phyloP scores from a whole-genome alignment of 2,888 invertebrate genomes.

The Lissonota sp. region DNA sequence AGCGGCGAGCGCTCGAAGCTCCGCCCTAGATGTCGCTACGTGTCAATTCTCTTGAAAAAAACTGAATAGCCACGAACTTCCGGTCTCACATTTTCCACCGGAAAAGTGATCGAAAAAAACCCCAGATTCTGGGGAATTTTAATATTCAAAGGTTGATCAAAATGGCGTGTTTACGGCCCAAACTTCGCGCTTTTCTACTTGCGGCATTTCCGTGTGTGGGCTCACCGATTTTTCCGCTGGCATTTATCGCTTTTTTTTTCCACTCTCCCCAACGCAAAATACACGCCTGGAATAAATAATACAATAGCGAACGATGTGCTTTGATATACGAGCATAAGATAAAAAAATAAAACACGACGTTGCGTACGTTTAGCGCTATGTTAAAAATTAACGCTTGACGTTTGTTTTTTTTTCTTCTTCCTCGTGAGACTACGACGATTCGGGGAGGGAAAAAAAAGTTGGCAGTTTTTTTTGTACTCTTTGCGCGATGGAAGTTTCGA shows the following conservation, averaged over 20 bases:
- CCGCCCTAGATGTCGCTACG: not conserved
- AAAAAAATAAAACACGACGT: not conserved
- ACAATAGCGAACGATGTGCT: not conserved
- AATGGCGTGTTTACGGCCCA: slow-evolving; percentile 43
- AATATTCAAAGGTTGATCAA: not conserved
- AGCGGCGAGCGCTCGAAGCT: not conserved
- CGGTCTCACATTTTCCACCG: not conserved
- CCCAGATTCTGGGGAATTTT: not conserved
- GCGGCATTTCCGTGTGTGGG: slow-evolving; percentile 24
- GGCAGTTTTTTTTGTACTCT: slow-evolving; percentile 28
- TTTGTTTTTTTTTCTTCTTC: not conserved
- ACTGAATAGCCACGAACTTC: not conserved
- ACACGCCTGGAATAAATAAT: not conserved
- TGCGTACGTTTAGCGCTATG: not conserved
- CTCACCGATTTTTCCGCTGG: slow-evolving; percentile 15
- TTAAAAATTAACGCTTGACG: not conserved
- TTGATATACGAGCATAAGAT: not conserved
- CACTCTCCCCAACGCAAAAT: slow-evolving; percentile 2
- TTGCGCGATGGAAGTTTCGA: slow-evolving; percentile 61
- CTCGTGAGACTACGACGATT: slow-evolving; percentile 13
- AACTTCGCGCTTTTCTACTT: slow-evolving; percentile 6
- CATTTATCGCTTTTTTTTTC: slow-evolving; percentile 13
- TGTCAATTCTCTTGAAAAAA: not conserved
- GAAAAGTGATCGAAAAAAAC: not conserved
- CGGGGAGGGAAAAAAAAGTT: slow-evolving; percentile 56